phyloP scores from a whole-genome alignment of 2,797 vertebrate genomes.

The Notamacropus eugenii region DNA sequence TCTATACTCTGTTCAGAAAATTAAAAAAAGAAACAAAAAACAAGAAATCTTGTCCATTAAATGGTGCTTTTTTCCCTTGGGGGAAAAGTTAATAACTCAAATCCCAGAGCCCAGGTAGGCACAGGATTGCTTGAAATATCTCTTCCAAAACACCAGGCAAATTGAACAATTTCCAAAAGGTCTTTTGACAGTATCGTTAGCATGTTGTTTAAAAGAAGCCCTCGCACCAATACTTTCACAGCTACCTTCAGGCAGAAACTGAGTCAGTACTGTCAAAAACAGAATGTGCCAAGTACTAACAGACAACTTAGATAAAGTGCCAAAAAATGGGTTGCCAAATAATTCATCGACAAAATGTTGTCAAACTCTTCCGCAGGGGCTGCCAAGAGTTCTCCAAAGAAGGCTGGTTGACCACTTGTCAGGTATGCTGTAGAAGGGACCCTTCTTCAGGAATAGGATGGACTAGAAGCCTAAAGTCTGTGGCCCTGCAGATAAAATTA shows the following conservation, averaged over 20 bases:
- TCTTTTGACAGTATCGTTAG: constrained; percentile 39
- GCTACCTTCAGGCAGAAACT: constrained; percentile 37
- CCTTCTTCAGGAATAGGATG: background rate
- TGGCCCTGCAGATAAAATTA: background rate
- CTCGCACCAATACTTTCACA: constrained; percentile 34
- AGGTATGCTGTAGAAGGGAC: background rate
- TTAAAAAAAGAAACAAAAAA: background rate
- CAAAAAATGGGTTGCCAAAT: background rate
- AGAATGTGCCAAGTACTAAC: constrained; percentile 23
- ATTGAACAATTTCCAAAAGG: constrained; percentile 45
- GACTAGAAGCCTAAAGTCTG: background rate
- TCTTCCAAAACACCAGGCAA: constrained; percentile 11
- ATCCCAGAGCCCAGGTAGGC: background rate
- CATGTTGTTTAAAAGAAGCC: constrained; percentile 22
- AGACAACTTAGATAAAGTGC: constrained; percentile 12
- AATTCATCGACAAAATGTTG: constrained; percentile 9
- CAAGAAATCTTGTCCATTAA: background rate
- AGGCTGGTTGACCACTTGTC: background rate
- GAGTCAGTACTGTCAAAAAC: background rate
- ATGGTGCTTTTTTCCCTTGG: background rate
- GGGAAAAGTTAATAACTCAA: background rate
- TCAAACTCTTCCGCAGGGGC: background rate
- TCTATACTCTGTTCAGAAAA: background rate
- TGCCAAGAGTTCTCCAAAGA: background rate
- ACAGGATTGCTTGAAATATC: background rate